Percentiles rank a stretch among this genome's conserved stretches.
phyloP scores from a whole-genome alignment of 1,140 invertebrate species.

The Euwallacea fornicatus region DNA sequence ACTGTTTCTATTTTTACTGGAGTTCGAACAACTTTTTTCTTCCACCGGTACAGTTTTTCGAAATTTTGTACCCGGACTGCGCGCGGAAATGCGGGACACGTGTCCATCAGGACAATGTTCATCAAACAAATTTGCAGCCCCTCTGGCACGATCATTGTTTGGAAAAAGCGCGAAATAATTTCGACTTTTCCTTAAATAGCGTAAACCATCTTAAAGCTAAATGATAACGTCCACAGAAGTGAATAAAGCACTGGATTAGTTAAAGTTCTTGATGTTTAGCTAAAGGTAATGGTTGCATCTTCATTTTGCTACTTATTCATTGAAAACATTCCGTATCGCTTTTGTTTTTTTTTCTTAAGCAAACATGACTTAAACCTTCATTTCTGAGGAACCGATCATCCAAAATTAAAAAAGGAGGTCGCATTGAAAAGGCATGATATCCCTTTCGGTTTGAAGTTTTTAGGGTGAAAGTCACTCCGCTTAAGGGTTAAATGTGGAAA shows the following conservation, averaged over 20 bases:
- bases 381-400: too few species aligned
- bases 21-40: background rate
- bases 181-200: background rate
- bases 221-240: too few species aligned
- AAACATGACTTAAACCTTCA: too few species aligned
- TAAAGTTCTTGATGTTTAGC: too few species aligned
- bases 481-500: too few species aligned
- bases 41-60: background rate
- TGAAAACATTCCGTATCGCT: background rate
- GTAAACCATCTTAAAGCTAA: too few species aligned
- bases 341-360: background rate
- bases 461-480: background rate
- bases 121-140: background rate
- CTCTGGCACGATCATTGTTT: constrained; percentile 2
- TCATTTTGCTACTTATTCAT: background rate
- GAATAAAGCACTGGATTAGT: too few species aligned
- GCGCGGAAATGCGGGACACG: background rate
- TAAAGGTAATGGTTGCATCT: background rate
- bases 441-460: too few species aligned
- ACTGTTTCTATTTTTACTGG: background rate
- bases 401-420: background rate
- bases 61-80: background rate
- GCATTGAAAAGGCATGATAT: background rate
- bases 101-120: background rate
- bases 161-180: background rate